Evolutionary conservation across 2,797 vertebrate genomes (phyloP), one percentile per base, ranked within the genome.

Genomic region (Eulemur rubriventer): DNA sequence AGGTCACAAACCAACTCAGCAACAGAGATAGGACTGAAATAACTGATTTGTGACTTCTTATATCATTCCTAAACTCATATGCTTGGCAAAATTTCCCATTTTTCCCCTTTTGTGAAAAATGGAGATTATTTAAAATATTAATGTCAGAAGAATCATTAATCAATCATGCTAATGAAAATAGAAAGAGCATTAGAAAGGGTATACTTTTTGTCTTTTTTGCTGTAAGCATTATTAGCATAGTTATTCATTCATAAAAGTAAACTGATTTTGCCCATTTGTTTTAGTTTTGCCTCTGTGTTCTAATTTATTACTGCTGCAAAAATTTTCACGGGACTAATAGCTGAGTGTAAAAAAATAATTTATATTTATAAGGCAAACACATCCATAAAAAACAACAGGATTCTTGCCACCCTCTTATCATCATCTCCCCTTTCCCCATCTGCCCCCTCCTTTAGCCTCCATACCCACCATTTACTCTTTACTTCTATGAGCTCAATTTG

Each of bases 1-100:
- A 73, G 57, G 50, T 93, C 50, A 91, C 35, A 94, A 38, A 82
- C 28, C 16, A 95, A 93, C 13, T 95, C 61, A 61, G n/a, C 48
- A 86, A 65, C 30, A 87, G 7, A 90, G 10, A 55, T 11, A 4
- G 9, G 1, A 95, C 33, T 57, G 35, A 91, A 88, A 50, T 63
- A 89, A 93, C 28, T 89, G 57, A 83, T 75, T 41, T 63, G 13
- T 63, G 16, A 79, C 14, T 79, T 17, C 14, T 81, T 76, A 26
- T 83, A 28, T 78, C 6, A 43, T 67, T 85, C 33, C 18, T 55
- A 89, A 6, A 55, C 3, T 76, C 30, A 24, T 52, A 38, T 17
- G 10, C 22, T 57, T 11, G 82, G 33, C 4, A 89, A 65, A 85
- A 89, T 86, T 55, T 46, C 16, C 30, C 10, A n/a, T 75, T 73